Evolutionary conservation across 2,113 vertebrate species (phyloP).

Genomic region (Ptyas mucosa): DNA sequence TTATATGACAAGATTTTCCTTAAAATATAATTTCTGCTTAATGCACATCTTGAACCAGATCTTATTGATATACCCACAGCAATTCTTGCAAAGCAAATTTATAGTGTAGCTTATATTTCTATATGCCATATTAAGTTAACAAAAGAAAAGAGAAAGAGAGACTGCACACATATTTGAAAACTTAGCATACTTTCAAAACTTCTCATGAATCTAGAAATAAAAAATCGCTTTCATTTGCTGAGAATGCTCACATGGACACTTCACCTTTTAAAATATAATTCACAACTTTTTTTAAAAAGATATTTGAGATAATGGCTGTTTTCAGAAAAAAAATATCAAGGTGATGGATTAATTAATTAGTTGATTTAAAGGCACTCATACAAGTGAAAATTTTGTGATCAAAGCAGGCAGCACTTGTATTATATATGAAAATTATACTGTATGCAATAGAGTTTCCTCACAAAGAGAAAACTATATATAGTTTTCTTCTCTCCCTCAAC

Average conservation of each 20-base stretch:
- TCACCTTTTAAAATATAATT: neutral
- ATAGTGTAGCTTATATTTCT: neutral
- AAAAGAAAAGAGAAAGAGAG: neutral
- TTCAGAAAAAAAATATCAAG: neutral
- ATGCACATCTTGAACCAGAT: slow-evolving; percentile 5
- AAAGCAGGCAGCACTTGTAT: neutral
- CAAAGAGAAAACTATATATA: neutral
- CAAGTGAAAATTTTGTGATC: neutral
- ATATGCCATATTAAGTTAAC: accelerated
- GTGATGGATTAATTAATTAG: neutral
- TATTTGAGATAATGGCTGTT: neutral
- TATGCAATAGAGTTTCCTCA: neutral
- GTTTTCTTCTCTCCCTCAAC: too few species aligned
- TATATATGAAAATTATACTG: neutral
- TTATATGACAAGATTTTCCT: slow-evolving; percentile 51
- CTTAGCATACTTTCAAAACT: neutral
- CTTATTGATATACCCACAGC: neutral
- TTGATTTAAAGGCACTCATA: neutral
- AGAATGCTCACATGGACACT: neutral
- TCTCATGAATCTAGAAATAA: neutral
- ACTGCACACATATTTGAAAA: neutral
- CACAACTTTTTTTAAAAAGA: neutral
- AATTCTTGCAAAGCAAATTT: neutral
- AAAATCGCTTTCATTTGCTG: neutral
- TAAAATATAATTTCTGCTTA: slow-evolving; percentile 53